Evolutionary conservation across 2,797 vertebrate species (phyloP).

Genomic region (Cheracebus regulus): DNA sequence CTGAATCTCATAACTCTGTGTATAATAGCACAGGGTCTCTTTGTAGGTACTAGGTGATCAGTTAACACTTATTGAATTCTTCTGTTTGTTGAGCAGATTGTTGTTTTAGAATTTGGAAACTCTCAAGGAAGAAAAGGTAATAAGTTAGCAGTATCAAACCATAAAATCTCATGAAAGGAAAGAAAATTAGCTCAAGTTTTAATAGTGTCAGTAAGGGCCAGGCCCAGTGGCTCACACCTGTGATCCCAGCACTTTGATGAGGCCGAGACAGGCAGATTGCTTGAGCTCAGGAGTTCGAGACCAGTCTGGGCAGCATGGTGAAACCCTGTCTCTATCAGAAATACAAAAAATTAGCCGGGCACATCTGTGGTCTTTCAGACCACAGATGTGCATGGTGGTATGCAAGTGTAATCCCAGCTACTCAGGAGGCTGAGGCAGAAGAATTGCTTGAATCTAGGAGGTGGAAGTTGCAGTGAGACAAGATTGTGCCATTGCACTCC

Average conservation of each 20-base stretch:
- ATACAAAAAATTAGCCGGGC: too few relatives aligned
- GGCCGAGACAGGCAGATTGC: background rate
- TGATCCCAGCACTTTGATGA: background rate
- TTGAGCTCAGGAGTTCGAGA: background rate
- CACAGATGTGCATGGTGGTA: too few relatives aligned
- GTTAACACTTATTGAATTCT: background rate
- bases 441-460: background rate
- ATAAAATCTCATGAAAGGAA: constrained; percentile 3
- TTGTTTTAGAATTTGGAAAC: constrained; percentile 35
- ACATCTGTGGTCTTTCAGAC: too few relatives aligned
- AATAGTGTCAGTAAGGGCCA: background rate
- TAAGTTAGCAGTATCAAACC: background rate
- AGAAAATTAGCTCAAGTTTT: background rate
- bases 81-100: background rate
- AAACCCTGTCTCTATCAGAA: background rate
- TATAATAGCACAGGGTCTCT: background rate
- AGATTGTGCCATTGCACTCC: background rate
- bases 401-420: background rate
- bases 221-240: background rate
- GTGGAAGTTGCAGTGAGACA: background rate
- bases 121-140: background rate
- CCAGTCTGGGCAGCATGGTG: background rate
- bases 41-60: background rate
- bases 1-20: background rate
- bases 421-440: background rate